Evolutionary conservation across 2,888 invertebrate species (phyloP), one percentile per base, ranked within the genome.

Genomic region (Andrena trimmerana): DNA sequence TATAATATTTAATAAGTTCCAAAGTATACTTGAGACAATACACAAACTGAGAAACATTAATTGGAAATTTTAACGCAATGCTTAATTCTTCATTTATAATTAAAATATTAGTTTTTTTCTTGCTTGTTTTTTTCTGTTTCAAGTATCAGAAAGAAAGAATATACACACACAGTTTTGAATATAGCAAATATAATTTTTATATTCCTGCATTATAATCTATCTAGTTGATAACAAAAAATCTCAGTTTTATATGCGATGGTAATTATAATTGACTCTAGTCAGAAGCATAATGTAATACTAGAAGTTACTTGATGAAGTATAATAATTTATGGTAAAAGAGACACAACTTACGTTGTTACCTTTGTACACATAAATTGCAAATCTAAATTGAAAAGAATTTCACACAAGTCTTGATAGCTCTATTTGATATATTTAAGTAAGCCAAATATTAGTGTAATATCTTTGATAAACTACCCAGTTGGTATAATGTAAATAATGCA

Each of bases 401-500:
- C 57, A 3, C 57, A 10, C 10, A 27, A 24, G 4, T 57, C 24
- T 24, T 8, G 13, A 27, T 57, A 57, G 20, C 57, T 10, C 5
- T 57, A 57, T 10, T 54, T 54, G 10, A n/a, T 20, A 52, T 52
- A 52, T 52, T 24, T 27, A 13, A 24, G 27, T 42, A 3, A 57
- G 36, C 48, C 31, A 3, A 36, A 78, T 50, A 48, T 50, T 60
- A 2, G 60, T 13, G 8, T 60, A 62, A 13, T 4, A 48, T 57
- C 20, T 24, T 57, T 10, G 24, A 57, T 10, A 27, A 57, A 57
- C 10, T 27, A 57, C 57, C 54, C 27, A 66, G 57, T 48, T 33
- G 8, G 7, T 60, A 29, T 59, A 66, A 62, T 82, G 74, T 81
- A 75, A 67, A 81, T 81, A 82, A 71, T 75, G 67, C 82, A 81